These are phyloP conservation scores for Drosophila saltans DNA, from an alignment of 1,140 invertebrate genomes.

Conservation along the genomic window DNA sequence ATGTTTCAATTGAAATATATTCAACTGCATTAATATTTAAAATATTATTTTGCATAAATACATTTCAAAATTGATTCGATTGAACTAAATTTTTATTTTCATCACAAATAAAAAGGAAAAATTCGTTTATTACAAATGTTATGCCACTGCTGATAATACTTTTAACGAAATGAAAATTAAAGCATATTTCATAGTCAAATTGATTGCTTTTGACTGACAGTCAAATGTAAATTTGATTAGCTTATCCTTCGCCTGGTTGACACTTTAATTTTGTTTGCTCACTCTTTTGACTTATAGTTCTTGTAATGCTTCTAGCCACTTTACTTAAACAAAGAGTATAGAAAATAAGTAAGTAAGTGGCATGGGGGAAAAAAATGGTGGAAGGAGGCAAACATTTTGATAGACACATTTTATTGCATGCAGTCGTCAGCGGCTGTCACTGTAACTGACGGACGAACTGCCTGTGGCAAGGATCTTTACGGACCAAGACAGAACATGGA, in stretches of 20 bases:
- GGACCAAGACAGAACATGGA: not conserved
- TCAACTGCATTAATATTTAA: no score
- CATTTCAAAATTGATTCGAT: no score
- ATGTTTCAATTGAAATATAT: no score
- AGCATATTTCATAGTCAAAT: not conserved
- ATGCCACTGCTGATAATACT: not conserved
- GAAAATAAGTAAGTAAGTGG: slow-evolving; percentile 26
- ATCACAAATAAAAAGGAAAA: no score
- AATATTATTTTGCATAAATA: no score
- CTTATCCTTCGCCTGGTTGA: not conserved
- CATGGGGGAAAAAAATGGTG: slow-evolving; percentile 17
- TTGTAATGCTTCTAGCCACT: not conserved
- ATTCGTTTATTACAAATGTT: no score
- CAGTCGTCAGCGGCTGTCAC: slow-evolving; percentile 36
- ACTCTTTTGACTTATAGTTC: not conserved
- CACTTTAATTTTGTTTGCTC: not conserved
- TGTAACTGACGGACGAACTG: slow-evolving; percentile 24
- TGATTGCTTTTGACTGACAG: not conserved
- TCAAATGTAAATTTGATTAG: slow-evolving; percentile 3
- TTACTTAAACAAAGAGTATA: slow-evolving; percentile 8
- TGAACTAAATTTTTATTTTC: no score
- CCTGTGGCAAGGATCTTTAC: slow-evolving; percentile 18
- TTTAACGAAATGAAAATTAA: not conserved
- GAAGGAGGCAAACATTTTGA: slow-evolving; percentile 57
- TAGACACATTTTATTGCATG: slow-evolving; percentile 78